phyloP scores from a whole-genome alignment of 2,888 invertebrate genomes.

The Caenorhabditis doughertyi region DNA sequence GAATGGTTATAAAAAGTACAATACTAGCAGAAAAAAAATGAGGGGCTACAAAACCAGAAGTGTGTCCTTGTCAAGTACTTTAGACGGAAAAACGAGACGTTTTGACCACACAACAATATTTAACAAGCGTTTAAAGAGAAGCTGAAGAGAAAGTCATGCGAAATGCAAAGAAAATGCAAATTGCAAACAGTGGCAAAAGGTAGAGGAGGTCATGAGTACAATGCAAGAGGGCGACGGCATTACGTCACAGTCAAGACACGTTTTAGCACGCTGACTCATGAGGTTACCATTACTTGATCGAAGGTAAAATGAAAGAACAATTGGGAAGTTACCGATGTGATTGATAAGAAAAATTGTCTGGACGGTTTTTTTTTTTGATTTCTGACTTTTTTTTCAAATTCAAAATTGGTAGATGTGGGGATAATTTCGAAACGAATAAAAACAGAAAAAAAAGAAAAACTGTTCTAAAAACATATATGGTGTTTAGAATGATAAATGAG shows the following conservation, averaged over 20 bases:
- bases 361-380: too few species aligned
- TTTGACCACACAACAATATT: conserved; percentile 28
- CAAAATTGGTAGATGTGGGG: too few species aligned
- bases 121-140: conserved; percentile 31
- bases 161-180: conserved; percentile 46
- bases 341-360: neutral
- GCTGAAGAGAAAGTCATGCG: conserved; percentile 22
- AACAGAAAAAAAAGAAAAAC: too few species aligned
- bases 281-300: conserved; percentile 8
- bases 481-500: too few species aligned
- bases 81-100: conserved; percentile 21
- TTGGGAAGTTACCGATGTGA: conserved; percentile 3
- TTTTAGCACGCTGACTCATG: conserved; percentile 54
- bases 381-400: too few species aligned
- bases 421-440: too few species aligned
- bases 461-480: too few species aligned
- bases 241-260: conserved; percentile 47
- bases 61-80: conserved; percentile 27
- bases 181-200: conserved; percentile 54
- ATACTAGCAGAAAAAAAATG: neutral
- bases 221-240: conserved; percentile 32
- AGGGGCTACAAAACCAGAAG: conserved; percentile 4
- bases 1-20: conserved; percentile 40
- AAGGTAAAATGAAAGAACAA: neutral
- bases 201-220: conserved; percentile 36